Percentiles rank a stretch among this genome's conserved stretches.
Conservation (phyloP, 37 sponge, comb jelly and placozoan species). For the Amphimedon queenslandica region DNA sequence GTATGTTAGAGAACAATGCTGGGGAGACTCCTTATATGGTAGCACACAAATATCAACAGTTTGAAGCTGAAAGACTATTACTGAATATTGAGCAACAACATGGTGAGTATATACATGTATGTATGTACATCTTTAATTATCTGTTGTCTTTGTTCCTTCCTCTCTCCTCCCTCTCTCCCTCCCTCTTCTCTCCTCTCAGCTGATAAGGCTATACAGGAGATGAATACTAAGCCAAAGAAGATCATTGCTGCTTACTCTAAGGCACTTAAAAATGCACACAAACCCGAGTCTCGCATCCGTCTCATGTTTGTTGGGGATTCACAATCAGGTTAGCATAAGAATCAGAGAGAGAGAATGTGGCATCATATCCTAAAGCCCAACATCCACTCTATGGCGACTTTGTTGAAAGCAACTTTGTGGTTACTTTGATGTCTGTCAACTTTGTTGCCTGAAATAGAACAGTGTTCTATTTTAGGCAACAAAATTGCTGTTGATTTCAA, state of each 20-base stretch:
- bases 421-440: no score
- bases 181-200: slow-evolving; percentile 12
- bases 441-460: no score
- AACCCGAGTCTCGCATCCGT: slow-evolving; percentile 40
- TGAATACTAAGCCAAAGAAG: slow-evolving; percentile 65
- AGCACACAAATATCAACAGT: slow-evolving; percentile 64
- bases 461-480: no score
- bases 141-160: neutral
- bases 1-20: slow-evolving; percentile 67
- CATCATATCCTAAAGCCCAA: no score
- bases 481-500: no score
- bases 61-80: slow-evolving; percentile 52
- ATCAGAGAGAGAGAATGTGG: no score
- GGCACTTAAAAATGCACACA: slow-evolving; percentile 56
- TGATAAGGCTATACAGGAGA: slow-evolving; percentile 56
- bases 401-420: no score
- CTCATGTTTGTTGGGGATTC: slow-evolving; percentile 55
- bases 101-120: no score
- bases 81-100: slow-evolving; percentile 67
- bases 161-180: neutral
- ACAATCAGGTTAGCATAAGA: no score
- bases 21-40: slow-evolving; percentile 75
- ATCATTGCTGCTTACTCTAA: slow-evolving; percentile 47
- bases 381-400: no score
- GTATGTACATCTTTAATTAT: no score